phyloP scores from a whole-genome alignment of 2,797 vertebrate genomes.

The Allochrocebus solatus region DNA sequence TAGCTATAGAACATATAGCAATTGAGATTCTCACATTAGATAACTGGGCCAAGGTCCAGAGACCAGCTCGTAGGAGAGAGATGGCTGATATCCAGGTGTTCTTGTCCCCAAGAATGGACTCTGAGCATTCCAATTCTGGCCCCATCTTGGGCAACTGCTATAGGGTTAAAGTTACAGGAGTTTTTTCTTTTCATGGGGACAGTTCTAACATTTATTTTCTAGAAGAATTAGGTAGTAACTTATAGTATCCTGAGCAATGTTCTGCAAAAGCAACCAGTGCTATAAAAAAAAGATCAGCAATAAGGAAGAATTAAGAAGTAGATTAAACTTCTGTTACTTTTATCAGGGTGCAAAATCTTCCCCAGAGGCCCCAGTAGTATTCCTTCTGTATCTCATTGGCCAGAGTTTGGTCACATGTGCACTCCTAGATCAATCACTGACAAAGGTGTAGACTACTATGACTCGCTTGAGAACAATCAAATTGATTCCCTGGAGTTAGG shows the following conservation, averaged over 20 bases:
- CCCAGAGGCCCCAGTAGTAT: neutral
- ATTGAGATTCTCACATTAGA: constrained; percentile 25
- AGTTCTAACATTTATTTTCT: neutral
- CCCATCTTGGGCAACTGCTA: neutral
- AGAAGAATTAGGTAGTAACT: neutral
- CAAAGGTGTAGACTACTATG: neutral
- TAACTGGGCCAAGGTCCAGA: constrained; percentile 39
- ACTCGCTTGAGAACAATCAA: neutral
- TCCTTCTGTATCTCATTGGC: neutral
- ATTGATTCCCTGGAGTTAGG: neutral
- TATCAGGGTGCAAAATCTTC: neutral
- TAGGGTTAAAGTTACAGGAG: neutral
- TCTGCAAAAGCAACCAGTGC: neutral
- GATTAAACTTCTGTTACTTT: neutral
- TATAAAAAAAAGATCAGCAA: neutral
- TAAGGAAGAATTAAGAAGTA: neutral
- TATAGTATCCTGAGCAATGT: neutral
- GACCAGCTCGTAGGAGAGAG: neutral
- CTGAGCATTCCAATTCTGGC: neutral
- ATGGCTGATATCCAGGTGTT: neutral
- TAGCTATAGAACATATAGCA: constrained; percentile 52
- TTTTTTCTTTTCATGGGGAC: neutral
- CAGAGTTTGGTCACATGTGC: neutral
- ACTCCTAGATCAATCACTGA: neutral
- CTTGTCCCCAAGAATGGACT: neutral